Evolutionary conservation across 1,140 invertebrate species (phyloP).

Genomic region (Homarus americanus): DNA sequence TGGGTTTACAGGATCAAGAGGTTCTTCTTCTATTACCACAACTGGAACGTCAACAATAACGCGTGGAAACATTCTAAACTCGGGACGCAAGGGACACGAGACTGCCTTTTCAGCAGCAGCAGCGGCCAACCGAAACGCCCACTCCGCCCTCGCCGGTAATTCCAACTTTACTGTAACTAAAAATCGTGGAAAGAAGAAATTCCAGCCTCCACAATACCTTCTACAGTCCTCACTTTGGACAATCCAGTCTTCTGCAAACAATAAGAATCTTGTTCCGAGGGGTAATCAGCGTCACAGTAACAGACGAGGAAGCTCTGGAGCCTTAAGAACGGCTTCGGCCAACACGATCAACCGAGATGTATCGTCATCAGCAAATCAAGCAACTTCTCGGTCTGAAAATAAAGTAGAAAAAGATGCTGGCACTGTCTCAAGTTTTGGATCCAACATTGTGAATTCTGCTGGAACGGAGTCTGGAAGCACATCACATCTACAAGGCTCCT

Average conservation of each 20-base stretch:
- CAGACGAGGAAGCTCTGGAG: neutral
- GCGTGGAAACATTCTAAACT: neutral
- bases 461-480: neutral
- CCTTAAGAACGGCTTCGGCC: neutral
- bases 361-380: neutral
- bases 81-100: neutral
- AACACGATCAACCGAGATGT: neutral
- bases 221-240: slow-evolving; percentile 12
- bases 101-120: neutral
- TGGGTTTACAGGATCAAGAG: too few relatives aligned
- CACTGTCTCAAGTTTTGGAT: neutral
- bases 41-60: too few relatives aligned
- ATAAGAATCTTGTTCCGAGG: neutral
- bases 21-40: too few relatives aligned
- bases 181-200: slow-evolving; percentile 45
- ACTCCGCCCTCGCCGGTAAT: neutral
- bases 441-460: neutral
- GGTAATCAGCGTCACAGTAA: neutral
- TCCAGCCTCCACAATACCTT: slow-evolving; percentile 19
- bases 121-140: neutral
- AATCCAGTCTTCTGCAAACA: neutral
- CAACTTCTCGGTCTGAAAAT: neutral
- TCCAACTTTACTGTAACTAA: neutral
- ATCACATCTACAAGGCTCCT: neutral
- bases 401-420: neutral